phyloP scores from a whole-genome alignment of 2,888 invertebrate species.

The Hydraecia micacea region DNA sequence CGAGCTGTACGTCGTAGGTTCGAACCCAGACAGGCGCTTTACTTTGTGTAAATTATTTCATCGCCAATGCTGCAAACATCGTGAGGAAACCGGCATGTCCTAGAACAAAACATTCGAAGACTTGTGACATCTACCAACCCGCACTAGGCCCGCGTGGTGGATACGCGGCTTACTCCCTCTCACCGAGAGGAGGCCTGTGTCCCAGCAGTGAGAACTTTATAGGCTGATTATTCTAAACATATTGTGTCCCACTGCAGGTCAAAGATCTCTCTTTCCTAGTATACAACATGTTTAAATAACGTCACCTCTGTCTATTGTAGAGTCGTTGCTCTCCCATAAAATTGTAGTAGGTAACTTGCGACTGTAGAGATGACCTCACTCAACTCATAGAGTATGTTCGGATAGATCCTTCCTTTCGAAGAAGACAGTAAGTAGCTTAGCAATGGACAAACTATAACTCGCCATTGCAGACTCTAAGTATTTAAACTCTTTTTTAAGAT shows the following conservation, averaged over 20 bases:
- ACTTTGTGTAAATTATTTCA: background rate
- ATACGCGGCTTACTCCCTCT: background rate
- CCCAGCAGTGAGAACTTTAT: background rate
- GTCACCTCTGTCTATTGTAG: background rate
- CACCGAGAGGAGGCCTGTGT: background rate
- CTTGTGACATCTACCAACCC: background rate
- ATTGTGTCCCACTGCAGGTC: background rate
- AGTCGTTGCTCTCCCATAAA: background rate
- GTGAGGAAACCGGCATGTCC: background rate
- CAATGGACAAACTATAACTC: background rate
- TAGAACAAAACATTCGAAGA: background rate
- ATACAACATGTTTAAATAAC: background rate
- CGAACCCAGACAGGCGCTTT: background rate
- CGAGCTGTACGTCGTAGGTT: background rate
- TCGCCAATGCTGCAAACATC: background rate
- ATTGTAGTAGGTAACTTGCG: background rate
- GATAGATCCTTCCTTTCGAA: background rate
- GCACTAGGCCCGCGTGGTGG: too few relatives aligned
- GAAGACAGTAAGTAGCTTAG: background rate
- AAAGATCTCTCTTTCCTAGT: background rate
- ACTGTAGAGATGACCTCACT: background rate
- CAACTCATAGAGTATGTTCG: background rate
- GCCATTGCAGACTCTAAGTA: too few relatives aligned
- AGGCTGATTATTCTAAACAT: background rate
- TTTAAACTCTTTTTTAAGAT: too few relatives aligned